Evolutionary conservation across 1,140 invertebrate species (phyloP), one percentile per base, ranked within the genome.

Genomic region (Helicoverpa armigera): DNA sequence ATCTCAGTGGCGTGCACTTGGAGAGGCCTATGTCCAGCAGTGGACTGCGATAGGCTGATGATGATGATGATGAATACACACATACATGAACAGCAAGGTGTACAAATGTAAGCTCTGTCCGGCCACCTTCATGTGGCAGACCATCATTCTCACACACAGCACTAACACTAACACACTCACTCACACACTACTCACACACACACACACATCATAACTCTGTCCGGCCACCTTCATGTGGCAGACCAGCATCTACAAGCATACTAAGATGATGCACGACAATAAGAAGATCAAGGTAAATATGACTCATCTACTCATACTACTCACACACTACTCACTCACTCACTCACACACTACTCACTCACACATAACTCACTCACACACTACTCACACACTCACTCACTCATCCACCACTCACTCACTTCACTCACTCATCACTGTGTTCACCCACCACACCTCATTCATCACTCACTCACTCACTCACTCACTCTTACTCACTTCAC

Each of bases 161-260:
- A n/a, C n/a, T n/a, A n/a, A n/a, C n/a, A n/a, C n/a, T n/a, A n/a
- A n/a, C n/a, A n/a, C n/a, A n/a, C n/a, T n/a, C n/a, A n/a, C n/a
- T n/a, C n/a, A n/a, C n/a, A n/a, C n/a, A n/a, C n/a, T n/a, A n/a
- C n/a, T n/a, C n/a, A n/a, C n/a, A n/a, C n/a, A n/a, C n/a, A n/a
- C n/a, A n/a, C n/a, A n/a, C n/a, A n/a, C n/a, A n/a, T n/a, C n/a
- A n/a, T n/a, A n/a, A n/a, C 82, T 92, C 0, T 94, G 92, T 63
- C 90, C 92, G 0, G 92, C 92, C 3, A 92, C 92, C 0, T 94
- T 94, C 86, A 88, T 89, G 14, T 94, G 92, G 92, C 92, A 93
- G 85, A 94, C 92, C 2, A 91, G 89, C 54, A 92, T 94, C n/a
- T 94, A 94, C 84, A 94, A 94, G 51, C 92, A 94, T 67, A 86